A percentile compares a stretch with the other conserved stretches of the same genome.
Conservation (phyloP, 1,140 invertebrate genomes). For the Medauroidea extradentata region DNA sequence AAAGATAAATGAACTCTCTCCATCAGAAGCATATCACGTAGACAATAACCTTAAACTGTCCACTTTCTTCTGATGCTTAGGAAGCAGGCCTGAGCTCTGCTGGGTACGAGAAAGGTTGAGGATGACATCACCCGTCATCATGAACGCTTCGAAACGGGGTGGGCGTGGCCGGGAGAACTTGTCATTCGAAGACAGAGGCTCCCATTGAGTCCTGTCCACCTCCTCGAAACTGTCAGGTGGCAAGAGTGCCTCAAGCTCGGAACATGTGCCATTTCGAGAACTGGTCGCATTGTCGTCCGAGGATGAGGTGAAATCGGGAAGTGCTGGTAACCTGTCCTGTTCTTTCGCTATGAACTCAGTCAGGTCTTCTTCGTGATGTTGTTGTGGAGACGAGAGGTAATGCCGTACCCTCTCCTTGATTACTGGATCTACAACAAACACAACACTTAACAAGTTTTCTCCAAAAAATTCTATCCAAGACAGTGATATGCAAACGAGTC, state of each 20-base stretch:
- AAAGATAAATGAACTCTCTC: too few relatives aligned
- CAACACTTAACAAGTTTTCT: too few relatives aligned
- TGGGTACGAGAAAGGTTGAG: slow-evolving; percentile 80
- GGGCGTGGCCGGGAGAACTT: slow-evolving; percentile 35
- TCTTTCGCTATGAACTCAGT: slow-evolving; percentile 4
- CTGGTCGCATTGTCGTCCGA: slow-evolving; percentile 40
- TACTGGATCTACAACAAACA: slow-evolving; percentile 63
- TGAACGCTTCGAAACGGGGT: slow-evolving; percentile 81
- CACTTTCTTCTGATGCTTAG: slow-evolving; percentile 62
- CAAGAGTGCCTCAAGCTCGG: slow-evolving; percentile 46
- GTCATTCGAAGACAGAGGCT: slow-evolving; percentile 44
- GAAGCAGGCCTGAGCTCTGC: slow-evolving; percentile 55
- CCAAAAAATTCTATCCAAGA: too few relatives aligned
- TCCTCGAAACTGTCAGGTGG: slow-evolving; percentile 47
- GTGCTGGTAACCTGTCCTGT: slow-evolving; percentile 14
- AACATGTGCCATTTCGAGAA: slow-evolving; percentile 45
- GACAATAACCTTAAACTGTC: slow-evolving; percentile 46
- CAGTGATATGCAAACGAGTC: too few relatives aligned
- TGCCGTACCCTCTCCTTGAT: slow-evolving; percentile 75
- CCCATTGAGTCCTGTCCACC: slow-evolving; percentile 51
- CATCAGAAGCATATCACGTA: too few relatives aligned
- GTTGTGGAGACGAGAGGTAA: slow-evolving; percentile 55
- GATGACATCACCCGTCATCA: slow-evolving; percentile 96
- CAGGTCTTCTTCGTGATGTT: slow-evolving; percentile 17
- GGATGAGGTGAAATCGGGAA: slow-evolving; percentile 12